Conservation (phyloP, 2,888 invertebrate genomes). For the Leucania comma region DNA sequence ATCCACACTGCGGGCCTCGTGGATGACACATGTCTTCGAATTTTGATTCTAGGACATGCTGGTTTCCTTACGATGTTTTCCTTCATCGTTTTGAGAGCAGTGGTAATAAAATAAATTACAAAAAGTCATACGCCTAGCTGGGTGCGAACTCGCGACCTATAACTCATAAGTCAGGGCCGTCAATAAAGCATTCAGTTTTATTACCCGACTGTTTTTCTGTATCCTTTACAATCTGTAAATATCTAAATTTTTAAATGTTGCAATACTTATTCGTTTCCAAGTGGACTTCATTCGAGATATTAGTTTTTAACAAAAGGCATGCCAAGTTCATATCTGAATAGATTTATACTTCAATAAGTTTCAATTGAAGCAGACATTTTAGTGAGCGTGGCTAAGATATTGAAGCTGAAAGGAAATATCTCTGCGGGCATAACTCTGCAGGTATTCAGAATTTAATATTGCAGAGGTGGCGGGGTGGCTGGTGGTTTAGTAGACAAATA, state of each 20-base stretch:
- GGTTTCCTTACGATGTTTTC: too few species aligned
- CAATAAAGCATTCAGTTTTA: not conserved
- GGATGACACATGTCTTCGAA: too few species aligned
- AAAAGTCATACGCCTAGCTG: too few species aligned
- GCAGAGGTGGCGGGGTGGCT: slow-evolving; percentile 4
- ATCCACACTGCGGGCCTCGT: too few species aligned
- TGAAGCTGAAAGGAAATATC: slow-evolving; percentile 42
- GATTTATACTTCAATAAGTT: slow-evolving; percentile 56
- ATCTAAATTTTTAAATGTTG: slow-evolving; percentile 1
- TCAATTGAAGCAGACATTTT: slow-evolving; percentile 36
- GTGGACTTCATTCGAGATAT: slow-evolving; percentile 36
- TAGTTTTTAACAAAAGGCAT: slow-evolving; percentile 46
- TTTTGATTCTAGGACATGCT: too few species aligned
- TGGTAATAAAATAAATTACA: too few species aligned
- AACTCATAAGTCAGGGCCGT: too few species aligned
- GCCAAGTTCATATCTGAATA: slow-evolving; percentile 33
- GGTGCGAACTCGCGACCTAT: too few species aligned
- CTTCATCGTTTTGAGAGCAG: too few species aligned
- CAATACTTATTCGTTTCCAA: slow-evolving; percentile 27
- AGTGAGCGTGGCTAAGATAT: slow-evolving; percentile 43
- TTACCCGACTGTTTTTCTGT: too few species aligned
- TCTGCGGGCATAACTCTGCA: slow-evolving; percentile 21
- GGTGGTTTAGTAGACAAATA: slow-evolving; percentile 2
- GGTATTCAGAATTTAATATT: slow-evolving; percentile 50
- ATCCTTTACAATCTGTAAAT: not conserved